Conservation (phyloP, 2,797 vertebrate species). For the Anas bernieri region DNA sequence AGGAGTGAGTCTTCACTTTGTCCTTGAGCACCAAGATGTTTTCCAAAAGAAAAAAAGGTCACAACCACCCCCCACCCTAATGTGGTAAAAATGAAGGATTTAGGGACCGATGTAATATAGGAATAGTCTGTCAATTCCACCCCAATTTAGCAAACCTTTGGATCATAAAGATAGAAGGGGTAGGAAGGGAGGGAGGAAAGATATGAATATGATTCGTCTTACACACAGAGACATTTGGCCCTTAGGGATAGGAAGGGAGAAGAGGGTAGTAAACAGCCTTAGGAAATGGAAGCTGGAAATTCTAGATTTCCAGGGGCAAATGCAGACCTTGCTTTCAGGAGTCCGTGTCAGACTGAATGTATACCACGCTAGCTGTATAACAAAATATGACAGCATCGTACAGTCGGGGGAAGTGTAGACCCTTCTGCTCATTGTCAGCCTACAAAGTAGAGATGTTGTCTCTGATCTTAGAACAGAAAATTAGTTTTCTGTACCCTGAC, state of each 20-base stretch:
- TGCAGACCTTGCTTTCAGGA: not conserved
- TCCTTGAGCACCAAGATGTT: not conserved
- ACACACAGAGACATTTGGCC: not conserved
- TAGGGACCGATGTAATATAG: not conserved
- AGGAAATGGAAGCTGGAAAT: not conserved
- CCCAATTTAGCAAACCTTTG: not conserved
- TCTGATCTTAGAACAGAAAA: not conserved
- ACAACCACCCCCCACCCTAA: not conserved
- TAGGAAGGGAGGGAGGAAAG: not conserved
- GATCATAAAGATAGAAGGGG: not conserved
- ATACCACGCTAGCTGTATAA: not conserved
- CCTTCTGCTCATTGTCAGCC: not conserved
- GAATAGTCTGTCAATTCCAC: not conserved
- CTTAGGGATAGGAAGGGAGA: not conserved
- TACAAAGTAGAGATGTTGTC: not conserved
- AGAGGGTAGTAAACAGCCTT: not conserved
- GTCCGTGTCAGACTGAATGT: not conserved
- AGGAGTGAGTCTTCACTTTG: not conserved
- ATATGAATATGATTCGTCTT: not conserved
- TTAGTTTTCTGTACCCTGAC: not conserved
- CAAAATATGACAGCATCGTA: rapidly evolving
- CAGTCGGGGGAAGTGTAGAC: not conserved
- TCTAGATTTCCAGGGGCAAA: not conserved
- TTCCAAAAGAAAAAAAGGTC: not conserved
- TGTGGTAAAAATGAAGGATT: not conserved